These are phyloP conservation scores for Porphyrio hochstetteri DNA, from an alignment of 2,113 vertebrate genomes.

Conservation along the genomic window DNA sequence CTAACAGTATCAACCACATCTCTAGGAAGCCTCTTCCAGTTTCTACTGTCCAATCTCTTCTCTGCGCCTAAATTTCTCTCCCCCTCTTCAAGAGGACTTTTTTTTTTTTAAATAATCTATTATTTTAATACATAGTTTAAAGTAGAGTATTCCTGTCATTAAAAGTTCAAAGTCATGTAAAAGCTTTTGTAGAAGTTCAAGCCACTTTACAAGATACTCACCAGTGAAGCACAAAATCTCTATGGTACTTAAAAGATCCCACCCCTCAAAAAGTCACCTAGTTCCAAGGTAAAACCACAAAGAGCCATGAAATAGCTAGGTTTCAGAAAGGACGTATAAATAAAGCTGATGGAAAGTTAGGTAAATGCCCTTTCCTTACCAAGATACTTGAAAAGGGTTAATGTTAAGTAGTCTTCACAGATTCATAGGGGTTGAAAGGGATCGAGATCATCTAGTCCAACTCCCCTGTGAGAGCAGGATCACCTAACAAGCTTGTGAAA, in stretches of 20 bases:
- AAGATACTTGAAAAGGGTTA: neutral
- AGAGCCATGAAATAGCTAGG: neutral
- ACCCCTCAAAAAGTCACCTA: neutral
- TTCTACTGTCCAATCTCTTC: neutral
- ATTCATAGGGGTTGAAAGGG: too few species aligned
- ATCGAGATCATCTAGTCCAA: too few species aligned
- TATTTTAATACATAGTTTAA: neutral
- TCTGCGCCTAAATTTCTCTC: neutral
- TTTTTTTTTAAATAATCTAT: neutral
- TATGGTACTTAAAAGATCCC: neutral
- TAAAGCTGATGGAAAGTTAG: neutral
- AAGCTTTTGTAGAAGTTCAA: neutral
- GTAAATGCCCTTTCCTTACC: neutral
- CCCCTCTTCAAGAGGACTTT: neutral
- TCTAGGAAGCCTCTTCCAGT: neutral
- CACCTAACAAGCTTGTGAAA: neutral
- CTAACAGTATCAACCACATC: accelerated
- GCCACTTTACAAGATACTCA: neutral
- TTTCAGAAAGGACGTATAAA: neutral
- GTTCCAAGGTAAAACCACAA: neutral
- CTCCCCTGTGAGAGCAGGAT: too few species aligned
- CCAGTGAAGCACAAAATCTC: neutral
- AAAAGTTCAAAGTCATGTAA: neutral
- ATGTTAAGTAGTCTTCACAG: neutral
- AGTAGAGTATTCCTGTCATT: neutral